Evolutionary conservation across 2,797 vertebrate species (phyloP), one percentile per base, ranked within the genome.

Genomic region (Aldrovandia affinis): DNA sequence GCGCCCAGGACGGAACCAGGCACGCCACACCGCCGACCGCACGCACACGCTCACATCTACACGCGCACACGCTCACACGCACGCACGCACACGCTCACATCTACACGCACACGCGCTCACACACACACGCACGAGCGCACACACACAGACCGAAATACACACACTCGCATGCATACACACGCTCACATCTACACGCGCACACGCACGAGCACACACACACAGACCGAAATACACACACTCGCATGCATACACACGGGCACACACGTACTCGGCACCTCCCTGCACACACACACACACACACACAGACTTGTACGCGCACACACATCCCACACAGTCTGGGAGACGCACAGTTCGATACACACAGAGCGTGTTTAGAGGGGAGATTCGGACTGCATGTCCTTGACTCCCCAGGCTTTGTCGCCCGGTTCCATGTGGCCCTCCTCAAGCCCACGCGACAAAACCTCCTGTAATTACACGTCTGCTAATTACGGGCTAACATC

Each of bases 1-100:
- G 96, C 0, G 97, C 97, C 2, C 97, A 97, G 91, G 96, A 97
- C 83, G 96, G 96, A 89, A 97, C 96, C 90, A 96, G 96, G 96
- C 97, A 65, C 15, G 2, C 20, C 25, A 4, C 6, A 12, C 47
- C 36, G 8, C 18, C 63, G 28, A 2, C 22, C 68, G n/a, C n/a
- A 28, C n/a, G 28, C 18, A 42, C n/a, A n/a, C n/a, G n/a, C n/a
- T n/a, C n/a, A n/a, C n/a, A n/a, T n/a, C 20, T 25, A 33, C 61
- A 22, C 20, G 14, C 52, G 12, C 12, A 15, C 1, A 36, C 42
- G 0, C 42, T 59, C 15, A 10, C 65, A 30, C 3, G 12, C 14
- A 36, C 12, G 18, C 30, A 68, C 54, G 30, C 33, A 47, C 47
- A 55, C 78, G 86, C 82, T 50, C 78, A 44, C 73, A 33, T 78